Conservation (phyloP, 2,888 invertebrate species). For the Microctonus aethiopoides region DNA sequence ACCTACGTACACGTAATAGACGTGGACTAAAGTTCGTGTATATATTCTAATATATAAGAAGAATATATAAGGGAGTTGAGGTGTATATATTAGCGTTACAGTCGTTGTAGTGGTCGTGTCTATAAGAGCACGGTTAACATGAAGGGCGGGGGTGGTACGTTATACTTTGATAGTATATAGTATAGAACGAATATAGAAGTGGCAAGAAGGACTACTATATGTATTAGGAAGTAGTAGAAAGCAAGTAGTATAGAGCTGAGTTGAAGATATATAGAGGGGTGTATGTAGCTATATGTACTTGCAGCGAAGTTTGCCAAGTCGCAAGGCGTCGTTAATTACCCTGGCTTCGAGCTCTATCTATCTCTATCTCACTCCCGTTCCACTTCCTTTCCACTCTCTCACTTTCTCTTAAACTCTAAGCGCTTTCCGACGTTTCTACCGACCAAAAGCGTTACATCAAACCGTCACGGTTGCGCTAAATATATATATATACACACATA, state of each 20-base stretch:
- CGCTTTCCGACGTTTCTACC: conserved; percentile 19
- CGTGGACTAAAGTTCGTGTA: conserved; percentile 21
- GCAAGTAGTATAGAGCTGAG: conserved; percentile 3
- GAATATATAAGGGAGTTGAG: too few species aligned
- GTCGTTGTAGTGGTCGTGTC: conserved; percentile 37
- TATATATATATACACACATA: conserved; percentile 7
- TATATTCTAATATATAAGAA: too few species aligned
- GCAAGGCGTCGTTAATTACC: conserved; percentile 49
- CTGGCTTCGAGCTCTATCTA: conserved; percentile 35
- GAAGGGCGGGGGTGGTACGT: not conserved
- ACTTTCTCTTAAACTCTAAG: conserved; percentile 21
- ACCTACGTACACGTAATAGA: conserved; percentile 20
- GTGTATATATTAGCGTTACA: not conserved
- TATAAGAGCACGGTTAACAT: conserved; percentile 37
- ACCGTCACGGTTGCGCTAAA: conserved; percentile 26
- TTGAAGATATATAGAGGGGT: conserved; percentile 39
- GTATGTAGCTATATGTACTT: conserved; percentile 42
- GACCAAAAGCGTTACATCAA: conserved; percentile 43
- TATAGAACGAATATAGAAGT: not conserved
- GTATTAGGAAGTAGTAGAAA: conserved; percentile 19
- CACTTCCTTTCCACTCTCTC: conserved; percentile 10
- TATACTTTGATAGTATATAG: not conserved
- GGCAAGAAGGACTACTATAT: conserved; percentile 17
- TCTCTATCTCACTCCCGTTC: conserved; percentile 21
- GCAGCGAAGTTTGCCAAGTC: conserved; percentile 46